These are phyloP conservation scores for Glossosoma conforme DNA, from an alignment of 1,140 invertebrate genomes.

Conservation along the genomic window DNA sequence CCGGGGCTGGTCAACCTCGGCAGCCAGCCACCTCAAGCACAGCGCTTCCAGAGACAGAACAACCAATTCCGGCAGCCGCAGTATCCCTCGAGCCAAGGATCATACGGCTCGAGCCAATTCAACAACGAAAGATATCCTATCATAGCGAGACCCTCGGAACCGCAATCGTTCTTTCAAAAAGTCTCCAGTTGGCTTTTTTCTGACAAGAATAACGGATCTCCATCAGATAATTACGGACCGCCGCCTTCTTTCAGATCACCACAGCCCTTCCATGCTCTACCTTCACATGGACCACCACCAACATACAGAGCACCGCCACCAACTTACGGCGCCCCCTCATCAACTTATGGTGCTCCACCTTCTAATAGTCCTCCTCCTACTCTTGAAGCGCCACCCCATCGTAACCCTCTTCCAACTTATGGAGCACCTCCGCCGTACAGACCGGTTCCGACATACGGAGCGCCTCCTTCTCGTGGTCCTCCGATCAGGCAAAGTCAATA, in stretches of 20 bases:
- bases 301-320: slow-evolving; percentile 1
- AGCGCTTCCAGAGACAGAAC: slow-evolving; percentile 23
- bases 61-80: slow-evolving; percentile 7
- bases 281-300: slow-evolving; percentile 6
- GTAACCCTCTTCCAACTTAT: background rate
- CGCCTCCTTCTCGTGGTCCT: slow-evolving; percentile 6
- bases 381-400: slow-evolving; percentile 1
- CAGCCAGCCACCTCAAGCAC: slow-evolving; percentile 5
- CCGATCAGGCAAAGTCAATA: slow-evolving; percentile 26
- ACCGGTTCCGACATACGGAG: background rate
- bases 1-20: slow-evolving; percentile 5
- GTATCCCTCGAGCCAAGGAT: slow-evolving; percentile 8
- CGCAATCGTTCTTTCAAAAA: slow-evolving; percentile 45
- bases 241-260: slow-evolving; percentile 5
- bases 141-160: slow-evolving; percentile 26
- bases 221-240: slow-evolving; percentile 18
- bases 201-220: slow-evolving; percentile 29
- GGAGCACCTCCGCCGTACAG: slow-evolving; percentile 3
- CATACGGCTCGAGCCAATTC: slow-evolving; percentile 9
- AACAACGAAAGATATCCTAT: slow-evolving; percentile 19
- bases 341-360: background rate
- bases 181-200: slow-evolving; percentile 47
- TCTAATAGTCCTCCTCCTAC: slow-evolving; percentile 1
- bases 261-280: background rate
- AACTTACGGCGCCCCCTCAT: background rate